phyloP scores from a whole-genome alignment of 37 sponge, comb jelly and placozoan genomes.

The Ephydatia muelleri region DNA sequence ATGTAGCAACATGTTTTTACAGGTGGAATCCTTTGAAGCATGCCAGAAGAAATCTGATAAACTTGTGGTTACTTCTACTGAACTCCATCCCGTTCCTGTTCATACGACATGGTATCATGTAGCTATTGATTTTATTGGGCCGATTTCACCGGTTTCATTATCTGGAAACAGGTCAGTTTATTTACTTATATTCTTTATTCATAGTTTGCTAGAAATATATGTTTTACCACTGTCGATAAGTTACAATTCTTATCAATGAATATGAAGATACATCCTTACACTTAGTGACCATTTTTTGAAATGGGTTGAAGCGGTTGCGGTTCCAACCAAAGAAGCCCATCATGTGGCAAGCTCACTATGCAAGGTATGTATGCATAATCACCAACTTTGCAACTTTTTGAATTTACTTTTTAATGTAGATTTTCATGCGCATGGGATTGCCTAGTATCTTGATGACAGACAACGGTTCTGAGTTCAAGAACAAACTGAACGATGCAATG shows the following conservation, averaged over 20 bases:
- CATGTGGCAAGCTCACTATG: background rate
- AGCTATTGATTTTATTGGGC: constrained; percentile 1
- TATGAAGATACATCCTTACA: background rate
- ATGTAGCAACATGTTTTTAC: background rate
- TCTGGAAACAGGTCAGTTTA: constrained; percentile 1
- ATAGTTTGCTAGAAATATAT: background rate
- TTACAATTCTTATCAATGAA: background rate
- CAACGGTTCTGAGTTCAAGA: constrained; percentile 1
- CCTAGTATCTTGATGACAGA: background rate
- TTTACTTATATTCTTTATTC: no score
- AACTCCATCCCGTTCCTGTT: background rate
- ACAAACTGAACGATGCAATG: constrained; percentile 1
- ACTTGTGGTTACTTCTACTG: constrained; percentile 1
- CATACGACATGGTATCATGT: background rate
- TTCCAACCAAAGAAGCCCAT: background rate
- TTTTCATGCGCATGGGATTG: constrained; percentile 1
- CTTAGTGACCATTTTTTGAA: background rate
- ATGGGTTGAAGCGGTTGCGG: background rate
- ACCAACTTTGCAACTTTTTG: background rate
- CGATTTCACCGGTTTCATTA: background rate
- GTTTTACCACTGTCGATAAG: background rate
- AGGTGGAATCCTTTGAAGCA: background rate
- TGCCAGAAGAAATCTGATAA: background rate
- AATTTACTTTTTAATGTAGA: background rate
- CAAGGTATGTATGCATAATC: background rate